Conservation (phyloP, 2,797 vertebrate species). For the Silurus lanzhouensis region DNA sequence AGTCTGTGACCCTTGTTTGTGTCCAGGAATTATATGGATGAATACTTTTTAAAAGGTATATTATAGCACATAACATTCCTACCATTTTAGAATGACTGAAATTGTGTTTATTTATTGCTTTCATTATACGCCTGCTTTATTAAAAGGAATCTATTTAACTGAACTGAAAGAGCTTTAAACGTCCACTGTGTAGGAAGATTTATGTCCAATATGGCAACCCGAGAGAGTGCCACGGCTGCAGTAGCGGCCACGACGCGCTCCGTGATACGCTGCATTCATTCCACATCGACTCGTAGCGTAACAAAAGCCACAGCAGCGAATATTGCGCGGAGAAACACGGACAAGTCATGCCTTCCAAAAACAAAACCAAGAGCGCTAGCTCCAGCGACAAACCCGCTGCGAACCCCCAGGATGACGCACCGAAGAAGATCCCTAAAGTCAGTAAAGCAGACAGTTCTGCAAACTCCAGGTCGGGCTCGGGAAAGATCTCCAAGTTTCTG, state of each 20-base stretch:
- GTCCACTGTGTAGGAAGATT: background rate
- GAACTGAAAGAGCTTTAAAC: too few relatives aligned
- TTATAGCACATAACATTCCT: background rate
- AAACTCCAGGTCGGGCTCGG: constrained; percentile 48
- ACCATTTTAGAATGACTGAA: too few relatives aligned
- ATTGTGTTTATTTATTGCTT: background rate
- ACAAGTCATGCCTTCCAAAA: constrained; percentile 69
- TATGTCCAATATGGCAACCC: constrained; percentile 24
- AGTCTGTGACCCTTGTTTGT: too few relatives aligned
- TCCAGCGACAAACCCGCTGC: constrained; percentile 62
- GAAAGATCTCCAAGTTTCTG: constrained; percentile 56
- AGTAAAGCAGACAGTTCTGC: constrained; percentile 55
- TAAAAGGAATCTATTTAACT: background rate
- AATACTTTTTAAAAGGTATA: background rate
- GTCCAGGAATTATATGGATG: too few relatives aligned
- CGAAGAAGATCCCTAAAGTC: constrained; percentile 67
- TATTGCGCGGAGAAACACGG: background rate
- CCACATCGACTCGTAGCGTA: background rate
- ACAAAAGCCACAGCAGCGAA: background rate
- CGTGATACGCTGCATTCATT: constrained; percentile 54
- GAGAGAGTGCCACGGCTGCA: constrained; percentile 36
- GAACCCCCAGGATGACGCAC: constrained; percentile 61
- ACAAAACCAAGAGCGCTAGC: constrained; percentile 67
- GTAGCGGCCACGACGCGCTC: constrained; percentile 73
- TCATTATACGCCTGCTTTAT: background rate